phyloP scores from a whole-genome alignment of 2,113 vertebrate species.

The Larimichthys crocea region DNA sequence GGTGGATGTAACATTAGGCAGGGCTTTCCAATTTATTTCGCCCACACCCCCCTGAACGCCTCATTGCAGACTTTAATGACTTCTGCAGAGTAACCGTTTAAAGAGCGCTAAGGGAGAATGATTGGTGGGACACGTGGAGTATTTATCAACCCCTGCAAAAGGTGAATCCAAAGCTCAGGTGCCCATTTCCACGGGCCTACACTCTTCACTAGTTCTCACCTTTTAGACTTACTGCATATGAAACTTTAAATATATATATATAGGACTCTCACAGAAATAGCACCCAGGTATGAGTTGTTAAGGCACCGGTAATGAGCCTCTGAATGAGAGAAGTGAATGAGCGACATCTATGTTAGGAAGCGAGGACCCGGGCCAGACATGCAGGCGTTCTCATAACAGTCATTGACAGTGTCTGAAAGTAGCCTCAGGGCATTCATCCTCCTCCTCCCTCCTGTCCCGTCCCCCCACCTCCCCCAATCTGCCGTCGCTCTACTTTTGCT shows the following conservation, averaged over 20 bases:
- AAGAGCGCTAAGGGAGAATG: conserved; percentile 73
- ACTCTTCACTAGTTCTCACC: conserved; percentile 33
- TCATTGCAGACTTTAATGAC: conserved; percentile 82
- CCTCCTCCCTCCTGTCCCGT: conserved; percentile 40
- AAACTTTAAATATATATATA: conserved; percentile 53
- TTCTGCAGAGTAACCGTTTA: conserved; percentile 79
- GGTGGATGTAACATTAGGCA: conserved; percentile 67
- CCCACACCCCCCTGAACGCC: conserved; percentile 61
- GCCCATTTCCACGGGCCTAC: conserved; percentile 30
- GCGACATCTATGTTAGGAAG: conserved; percentile 63
- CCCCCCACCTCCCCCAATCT: conserved; percentile 41
- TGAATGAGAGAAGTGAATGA: conserved; percentile 33
- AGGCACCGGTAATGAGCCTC: conserved; percentile 31
- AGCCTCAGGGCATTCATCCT: conserved; percentile 73
- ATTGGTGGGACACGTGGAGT: conserved; percentile 64
- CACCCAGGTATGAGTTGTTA: conserved; percentile 17
- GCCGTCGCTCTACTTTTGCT: conserved; percentile 67
- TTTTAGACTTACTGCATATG: conserved; percentile 33
- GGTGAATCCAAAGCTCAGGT: conserved; percentile 64
- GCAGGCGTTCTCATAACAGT: conserved; percentile 71
- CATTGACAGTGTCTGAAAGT: conserved; percentile 76
- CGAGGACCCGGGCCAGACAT: conserved; percentile 50
- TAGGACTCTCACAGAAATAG: conserved; percentile 46
- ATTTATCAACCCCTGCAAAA: conserved; percentile 68
- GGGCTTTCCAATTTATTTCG: conserved; percentile 75